phyloP scores from a whole-genome alignment of 2,113 vertebrate species.

The Solea solea region DNA sequence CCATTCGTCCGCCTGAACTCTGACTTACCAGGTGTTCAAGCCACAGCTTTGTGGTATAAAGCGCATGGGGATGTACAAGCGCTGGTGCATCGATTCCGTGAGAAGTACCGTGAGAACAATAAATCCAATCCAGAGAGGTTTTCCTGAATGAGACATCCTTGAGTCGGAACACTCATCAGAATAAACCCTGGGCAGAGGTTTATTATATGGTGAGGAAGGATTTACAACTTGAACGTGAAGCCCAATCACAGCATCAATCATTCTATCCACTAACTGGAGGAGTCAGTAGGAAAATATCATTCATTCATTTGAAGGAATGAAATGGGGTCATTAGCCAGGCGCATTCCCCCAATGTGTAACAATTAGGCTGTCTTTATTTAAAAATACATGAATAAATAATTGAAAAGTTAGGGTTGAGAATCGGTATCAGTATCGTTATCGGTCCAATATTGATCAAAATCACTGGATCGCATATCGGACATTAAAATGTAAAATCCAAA shows the following conservation, averaged over 20 bases:
- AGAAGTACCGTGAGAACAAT: neutral
- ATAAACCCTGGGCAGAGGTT: neutral
- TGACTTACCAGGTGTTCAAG: neutral
- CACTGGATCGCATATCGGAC: no score
- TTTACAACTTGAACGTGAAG: neutral
- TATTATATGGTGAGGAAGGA: neutral
- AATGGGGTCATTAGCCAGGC: no score
- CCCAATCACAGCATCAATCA: neutral
- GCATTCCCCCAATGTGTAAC: no score
- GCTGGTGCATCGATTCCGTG: neutral
- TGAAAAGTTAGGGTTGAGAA: no score
- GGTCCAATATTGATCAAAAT: no score
- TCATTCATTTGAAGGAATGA: no score
- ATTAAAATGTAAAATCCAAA: no score
- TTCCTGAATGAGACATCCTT: neutral
- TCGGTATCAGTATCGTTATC: no score
- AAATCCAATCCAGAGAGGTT: neutral
- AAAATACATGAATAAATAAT: no score
- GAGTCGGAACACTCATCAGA: neutral
- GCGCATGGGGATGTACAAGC: neutral
- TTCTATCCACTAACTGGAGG: neutral
- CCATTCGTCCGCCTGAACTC: neutral
- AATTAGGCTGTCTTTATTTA: no score
- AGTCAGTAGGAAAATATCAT: no score
- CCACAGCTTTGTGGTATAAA: neutral